Conservation (phyloP, 2,888 invertebrate genomes). For the Apodemia duryi region DNA sequence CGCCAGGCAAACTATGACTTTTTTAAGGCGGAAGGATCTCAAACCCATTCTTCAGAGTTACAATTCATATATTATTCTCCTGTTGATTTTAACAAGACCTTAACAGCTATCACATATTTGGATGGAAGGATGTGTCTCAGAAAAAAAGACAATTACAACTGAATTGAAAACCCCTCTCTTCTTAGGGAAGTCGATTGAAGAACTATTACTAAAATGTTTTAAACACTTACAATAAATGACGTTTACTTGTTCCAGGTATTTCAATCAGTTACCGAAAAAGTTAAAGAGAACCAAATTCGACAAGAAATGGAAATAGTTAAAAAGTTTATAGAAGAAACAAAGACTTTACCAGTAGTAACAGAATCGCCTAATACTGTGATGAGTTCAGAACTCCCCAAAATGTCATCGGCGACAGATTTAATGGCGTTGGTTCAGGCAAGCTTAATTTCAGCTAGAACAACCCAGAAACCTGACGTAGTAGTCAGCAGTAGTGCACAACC, state of each 20-base stretch:
- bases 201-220: background rate
- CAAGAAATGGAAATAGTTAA: slow-evolving; percentile 79
- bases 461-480: slow-evolving; percentile 42
- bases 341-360: slow-evolving; percentile 31
- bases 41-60: too few species aligned
- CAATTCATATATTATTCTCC: too few species aligned
- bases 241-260: slow-evolving; percentile 70
- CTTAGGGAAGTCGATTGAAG: too few species aligned
- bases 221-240: background rate
- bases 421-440: slow-evolving; percentile 65
- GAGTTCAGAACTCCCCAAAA: slow-evolving; percentile 32
- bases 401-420: slow-evolving; percentile 58
- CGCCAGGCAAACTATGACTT: too few species aligned
- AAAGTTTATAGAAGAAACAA: slow-evolving; percentile 60
- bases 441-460: slow-evolving; percentile 41
- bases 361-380: slow-evolving; percentile 26
- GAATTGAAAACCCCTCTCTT: too few species aligned
- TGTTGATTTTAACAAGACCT: too few species aligned
- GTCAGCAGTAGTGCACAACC: slow-evolving; percentile 51
- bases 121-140: too few species aligned
- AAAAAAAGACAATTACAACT: too few species aligned
- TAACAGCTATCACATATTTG: too few species aligned
- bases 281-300: slow-evolving; percentile 80
- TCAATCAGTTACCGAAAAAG: slow-evolving; percentile 86
- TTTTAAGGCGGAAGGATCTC: too few species aligned